Conservation (phyloP, 2,797 vertebrate species). For the Limosa lapponica region DNA sequence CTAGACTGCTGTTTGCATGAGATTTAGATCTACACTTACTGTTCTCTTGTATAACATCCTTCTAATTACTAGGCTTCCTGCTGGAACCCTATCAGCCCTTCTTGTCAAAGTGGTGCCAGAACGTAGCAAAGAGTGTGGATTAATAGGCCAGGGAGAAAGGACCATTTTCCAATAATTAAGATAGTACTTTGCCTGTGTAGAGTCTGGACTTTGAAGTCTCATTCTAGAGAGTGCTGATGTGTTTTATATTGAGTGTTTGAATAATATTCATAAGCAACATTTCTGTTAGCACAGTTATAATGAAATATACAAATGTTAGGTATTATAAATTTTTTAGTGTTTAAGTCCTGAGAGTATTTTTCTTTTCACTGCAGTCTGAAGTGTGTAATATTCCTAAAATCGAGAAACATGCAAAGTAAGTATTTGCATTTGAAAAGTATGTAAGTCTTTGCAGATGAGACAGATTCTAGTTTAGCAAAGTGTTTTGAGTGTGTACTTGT, state of each 20-base stretch:
- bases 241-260: not conserved
- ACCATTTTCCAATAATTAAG: not conserved
- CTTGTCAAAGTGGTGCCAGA: not conserved
- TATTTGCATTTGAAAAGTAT: not conserved
- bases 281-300: not conserved
- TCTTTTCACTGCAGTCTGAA: not conserved
- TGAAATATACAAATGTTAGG: not conserved
- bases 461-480: not conserved
- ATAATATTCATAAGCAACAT: not conserved
- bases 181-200: not conserved
- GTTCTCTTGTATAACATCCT: not conserved
- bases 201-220: not conserved
- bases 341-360: not conserved
- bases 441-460: not conserved
- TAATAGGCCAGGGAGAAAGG: not conserved
- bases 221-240: not conserved
- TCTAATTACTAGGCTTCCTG: not conserved
- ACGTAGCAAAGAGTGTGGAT: not conserved
- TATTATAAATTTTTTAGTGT: not conserved
- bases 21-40: not conserved
- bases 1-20: not conserved
- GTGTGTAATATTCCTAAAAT: not conserved
- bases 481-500: not conserved
- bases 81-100: not conserved
- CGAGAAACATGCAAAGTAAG: not conserved